A percentile compares a stretch with the other conserved stretches of the same genome.
phyloP scores from a whole-genome alignment of 1,140 invertebrate species.

The Campoletis sonorensis region DNA sequence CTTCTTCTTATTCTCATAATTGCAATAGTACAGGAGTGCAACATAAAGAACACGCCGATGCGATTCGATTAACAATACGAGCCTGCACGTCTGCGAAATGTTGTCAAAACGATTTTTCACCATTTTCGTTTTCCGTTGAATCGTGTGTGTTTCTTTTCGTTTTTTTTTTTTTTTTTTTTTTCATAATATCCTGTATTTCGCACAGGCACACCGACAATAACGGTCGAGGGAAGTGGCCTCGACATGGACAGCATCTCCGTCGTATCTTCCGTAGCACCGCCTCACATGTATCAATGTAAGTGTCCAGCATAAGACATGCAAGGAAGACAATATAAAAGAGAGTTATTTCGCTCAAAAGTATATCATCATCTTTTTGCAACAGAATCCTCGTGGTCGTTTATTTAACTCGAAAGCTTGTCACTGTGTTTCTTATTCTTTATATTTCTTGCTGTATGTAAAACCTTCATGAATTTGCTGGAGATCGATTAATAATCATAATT shows the following conservation, averaged over 20 bases:
- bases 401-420: no score
- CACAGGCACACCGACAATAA: slow-evolving; percentile 81
- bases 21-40: slow-evolving; percentile 46
- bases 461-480: no score
- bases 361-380: neutral
- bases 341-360: neutral
- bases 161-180: slow-evolving; percentile 13
- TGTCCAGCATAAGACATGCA: slow-evolving; percentile 67
- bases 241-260: slow-evolving; percentile 86
- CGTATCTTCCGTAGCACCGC: slow-evolving; percentile 83
- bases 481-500: no score
- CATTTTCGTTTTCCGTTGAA: no score
- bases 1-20: slow-evolving; percentile 1
- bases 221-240: slow-evolving; percentile 80
- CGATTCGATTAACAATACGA: neutral
- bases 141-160: slow-evolving; percentile 21
- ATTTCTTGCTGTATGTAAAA: no score
- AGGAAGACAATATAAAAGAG: slow-evolving; percentile 13
- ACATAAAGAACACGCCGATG: slow-evolving; percentile 56
- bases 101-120: no score
- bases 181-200: slow-evolving; percentile 66
- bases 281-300: slow-evolving; percentile 90
- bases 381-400: no score
- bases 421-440: no score
- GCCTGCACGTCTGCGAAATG: slow-evolving; percentile 7